Evolutionary conservation across 2,888 invertebrate genomes (phyloP).

Genomic region (Conomelus anceps): DNA sequence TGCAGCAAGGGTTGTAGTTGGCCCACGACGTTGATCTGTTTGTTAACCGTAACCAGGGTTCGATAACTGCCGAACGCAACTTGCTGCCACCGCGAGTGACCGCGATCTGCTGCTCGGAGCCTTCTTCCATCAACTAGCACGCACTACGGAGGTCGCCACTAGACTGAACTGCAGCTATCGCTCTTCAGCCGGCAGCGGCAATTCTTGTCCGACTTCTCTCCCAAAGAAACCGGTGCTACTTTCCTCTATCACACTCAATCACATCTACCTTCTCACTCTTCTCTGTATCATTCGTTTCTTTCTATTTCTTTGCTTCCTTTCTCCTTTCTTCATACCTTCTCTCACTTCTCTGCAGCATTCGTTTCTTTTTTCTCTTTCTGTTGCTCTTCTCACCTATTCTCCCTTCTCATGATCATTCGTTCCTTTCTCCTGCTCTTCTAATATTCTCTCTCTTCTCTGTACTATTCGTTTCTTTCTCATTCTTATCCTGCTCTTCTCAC

Average conservation of each 20-base stretch:
- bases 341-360: neutral
- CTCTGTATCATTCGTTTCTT: neutral
- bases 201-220: neutral
- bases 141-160: neutral
- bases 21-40: conserved; percentile 22
- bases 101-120: too few species aligned
- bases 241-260: neutral
- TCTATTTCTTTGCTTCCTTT: neutral
- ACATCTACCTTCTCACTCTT: neutral
- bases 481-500: too few species aligned
- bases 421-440: neutral
- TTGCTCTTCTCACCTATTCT: neutral
- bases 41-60: conserved; percentile 18
- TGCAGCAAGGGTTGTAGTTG: neutral
- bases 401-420: neutral
- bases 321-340: neutral
- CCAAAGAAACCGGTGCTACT: neutral
- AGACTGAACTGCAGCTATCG: neutral
- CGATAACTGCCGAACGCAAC: conserved; percentile 10
- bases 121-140: neutral
- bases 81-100: neutral
- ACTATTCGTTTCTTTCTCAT: too few species aligned
- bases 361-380: neutral
- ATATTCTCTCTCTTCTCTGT: too few species aligned
- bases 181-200: neutral